These are phyloP conservation scores for Fregata magnificens DNA, from an alignment of 2,113 vertebrate genomes.

Conservation along the genomic window DNA sequence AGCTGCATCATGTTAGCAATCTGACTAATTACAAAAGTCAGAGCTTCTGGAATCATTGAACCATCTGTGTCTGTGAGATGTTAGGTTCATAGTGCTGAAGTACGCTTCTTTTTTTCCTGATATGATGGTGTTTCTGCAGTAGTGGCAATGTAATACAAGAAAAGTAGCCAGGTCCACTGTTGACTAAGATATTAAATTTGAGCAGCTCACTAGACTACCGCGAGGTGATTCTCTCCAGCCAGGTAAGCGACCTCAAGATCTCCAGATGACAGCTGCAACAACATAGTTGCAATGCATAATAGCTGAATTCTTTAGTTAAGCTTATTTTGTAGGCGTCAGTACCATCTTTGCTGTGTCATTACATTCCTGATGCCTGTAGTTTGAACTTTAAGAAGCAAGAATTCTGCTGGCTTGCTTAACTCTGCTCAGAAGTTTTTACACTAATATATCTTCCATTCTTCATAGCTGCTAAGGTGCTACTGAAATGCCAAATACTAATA, in stretches of 20 bases:
- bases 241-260: background rate
- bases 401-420: background rate
- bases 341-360: constrained; percentile 26
- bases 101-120: background rate
- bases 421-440: background rate
- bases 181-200: background rate
- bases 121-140: background rate
- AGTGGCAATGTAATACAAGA: background rate
- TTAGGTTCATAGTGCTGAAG: background rate
- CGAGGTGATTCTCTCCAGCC: background rate
- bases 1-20: background rate
- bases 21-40: background rate
- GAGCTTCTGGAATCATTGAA: background rate
- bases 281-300: background rate
- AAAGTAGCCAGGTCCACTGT: background rate
- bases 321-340: background rate
- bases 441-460: background rate
- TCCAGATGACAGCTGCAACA: constrained; percentile 5
- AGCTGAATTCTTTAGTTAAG: background rate
- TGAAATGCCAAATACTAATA: background rate
- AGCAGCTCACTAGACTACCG: background rate
- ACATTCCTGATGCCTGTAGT: background rate
- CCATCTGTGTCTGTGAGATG: background rate
- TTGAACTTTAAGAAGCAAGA: background rate
- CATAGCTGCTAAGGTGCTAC: background rate